phyloP scores from a whole-genome alignment of 2,888 invertebrate genomes.

The Lobophora halterata region DNA sequence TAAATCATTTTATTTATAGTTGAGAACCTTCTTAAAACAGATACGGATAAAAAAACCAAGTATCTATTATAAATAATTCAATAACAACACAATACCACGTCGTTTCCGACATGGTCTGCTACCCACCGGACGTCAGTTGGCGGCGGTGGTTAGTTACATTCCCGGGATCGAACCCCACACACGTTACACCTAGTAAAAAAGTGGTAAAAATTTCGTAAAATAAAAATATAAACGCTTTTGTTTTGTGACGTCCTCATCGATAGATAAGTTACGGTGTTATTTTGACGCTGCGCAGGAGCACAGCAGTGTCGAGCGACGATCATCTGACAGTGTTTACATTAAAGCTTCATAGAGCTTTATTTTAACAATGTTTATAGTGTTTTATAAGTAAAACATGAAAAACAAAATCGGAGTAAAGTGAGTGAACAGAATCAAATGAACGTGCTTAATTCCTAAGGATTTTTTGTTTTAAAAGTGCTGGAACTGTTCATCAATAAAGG shows the following conservation, averaged over 20 bases:
- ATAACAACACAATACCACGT: slow-evolving; percentile 60
- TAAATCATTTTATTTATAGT: no score
- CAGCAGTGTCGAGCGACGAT: no score
- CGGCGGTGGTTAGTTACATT: slow-evolving; percentile 66
- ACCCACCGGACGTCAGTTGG: slow-evolving; percentile 70
- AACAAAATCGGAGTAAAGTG: slow-evolving; percentile 18
- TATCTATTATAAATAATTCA: slow-evolving; percentile 57
- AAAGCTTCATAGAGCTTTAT: not conserved
- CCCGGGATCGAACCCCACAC: slow-evolving; percentile 73
- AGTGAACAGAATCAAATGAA: slow-evolving; percentile 13
- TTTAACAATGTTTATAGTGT: no score
- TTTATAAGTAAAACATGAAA: not conserved
- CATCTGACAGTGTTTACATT: no score
- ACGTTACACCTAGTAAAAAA: slow-evolving; percentile 42
- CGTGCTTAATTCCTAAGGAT: no score
- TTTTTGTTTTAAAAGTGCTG: no score
- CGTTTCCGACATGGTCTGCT: slow-evolving; percentile 71
- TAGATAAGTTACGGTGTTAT: not conserved
- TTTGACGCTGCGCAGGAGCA: slow-evolving; percentile 1
- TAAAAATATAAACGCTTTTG: no score
- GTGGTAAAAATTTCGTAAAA: not conserved
- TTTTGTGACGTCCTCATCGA: not conserved
- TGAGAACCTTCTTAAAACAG: no score
- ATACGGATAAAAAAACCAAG: slow-evolving; percentile 6
- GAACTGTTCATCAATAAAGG: slow-evolving; percentile 27